Conservation (phyloP, 2,888 invertebrate genomes). For the Hirtodrosophila cameraria region DNA sequence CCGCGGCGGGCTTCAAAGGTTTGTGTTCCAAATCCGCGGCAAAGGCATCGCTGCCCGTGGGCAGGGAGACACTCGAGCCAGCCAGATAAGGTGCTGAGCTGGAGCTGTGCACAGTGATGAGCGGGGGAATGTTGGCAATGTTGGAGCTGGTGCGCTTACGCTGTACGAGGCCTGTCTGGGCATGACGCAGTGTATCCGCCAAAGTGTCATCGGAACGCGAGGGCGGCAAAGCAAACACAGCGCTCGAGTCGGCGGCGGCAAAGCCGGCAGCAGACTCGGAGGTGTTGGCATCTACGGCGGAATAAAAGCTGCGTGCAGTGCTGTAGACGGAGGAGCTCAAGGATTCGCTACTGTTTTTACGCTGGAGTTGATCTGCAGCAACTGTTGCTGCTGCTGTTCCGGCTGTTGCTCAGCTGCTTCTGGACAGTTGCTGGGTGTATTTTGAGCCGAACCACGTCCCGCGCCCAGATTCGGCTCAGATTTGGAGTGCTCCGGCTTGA, state of each 20-base stretch:
- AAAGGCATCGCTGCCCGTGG: conserved; percentile 57
- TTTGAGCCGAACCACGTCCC: conserved; percentile 34
- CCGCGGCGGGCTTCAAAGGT: conserved; percentile 55
- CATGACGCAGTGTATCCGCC: conserved; percentile 84
- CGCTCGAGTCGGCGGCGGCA: conserved; percentile 51
- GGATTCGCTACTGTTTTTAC: conserved; percentile 86
- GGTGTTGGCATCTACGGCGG: conserved; percentile 82
- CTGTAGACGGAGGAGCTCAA: conserved; percentile 86
- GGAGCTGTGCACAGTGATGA: conserved; percentile 75
- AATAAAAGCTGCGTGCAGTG: conserved; percentile 84
- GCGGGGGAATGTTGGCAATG: conserved; percentile 62
- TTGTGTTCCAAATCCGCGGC: conserved; percentile 68
- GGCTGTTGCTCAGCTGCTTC: conserved; percentile 29
- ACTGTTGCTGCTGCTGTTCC: conserved; percentile 52
- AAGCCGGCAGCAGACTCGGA: too few species aligned
- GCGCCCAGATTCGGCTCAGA: conserved; percentile 89
- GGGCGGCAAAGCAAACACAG: conserved; percentile 87
- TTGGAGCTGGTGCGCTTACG: conserved; percentile 86
- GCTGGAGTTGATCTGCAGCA: conserved; percentile 65
- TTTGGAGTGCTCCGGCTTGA: conserved; percentile 90
- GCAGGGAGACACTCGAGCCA: conserved; percentile 70
- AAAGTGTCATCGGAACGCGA: conserved; percentile 93
- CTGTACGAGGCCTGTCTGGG: conserved; percentile 85
- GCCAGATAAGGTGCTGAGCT: conserved; percentile 88
- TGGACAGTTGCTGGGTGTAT: conserved; percentile 5